These are phyloP conservation scores for Hippopotamyrus pictus DNA, from an alignment of 2,797 vertebrate genomes.

Conservation along the genomic window DNA sequence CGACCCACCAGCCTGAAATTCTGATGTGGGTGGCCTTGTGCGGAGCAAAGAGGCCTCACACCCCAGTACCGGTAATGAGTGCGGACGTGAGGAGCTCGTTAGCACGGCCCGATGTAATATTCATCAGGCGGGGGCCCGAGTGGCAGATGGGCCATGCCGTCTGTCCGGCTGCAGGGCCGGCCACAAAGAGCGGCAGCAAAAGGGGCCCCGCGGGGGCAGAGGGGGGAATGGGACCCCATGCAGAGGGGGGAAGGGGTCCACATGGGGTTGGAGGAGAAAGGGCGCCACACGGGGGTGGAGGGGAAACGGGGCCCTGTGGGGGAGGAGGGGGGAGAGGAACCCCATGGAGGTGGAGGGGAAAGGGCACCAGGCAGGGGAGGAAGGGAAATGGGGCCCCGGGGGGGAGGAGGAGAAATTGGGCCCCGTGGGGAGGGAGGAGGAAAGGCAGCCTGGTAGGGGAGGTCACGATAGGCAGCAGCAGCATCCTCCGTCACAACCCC, in stretches of 20 bases:
- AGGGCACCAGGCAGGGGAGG: accelerated
- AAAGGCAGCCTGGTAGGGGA: background rate
- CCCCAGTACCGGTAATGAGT: background rate
- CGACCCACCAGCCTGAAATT: background rate
- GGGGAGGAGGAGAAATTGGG: background rate
- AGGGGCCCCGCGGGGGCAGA: background rate
- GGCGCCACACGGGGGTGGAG: background rate
- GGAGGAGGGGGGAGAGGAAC: background rate
- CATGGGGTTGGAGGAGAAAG: background rate
- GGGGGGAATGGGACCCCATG: too few relatives aligned
- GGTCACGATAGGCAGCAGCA: background rate
- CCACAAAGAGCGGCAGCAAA: background rate
- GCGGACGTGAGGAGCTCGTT: background rate
- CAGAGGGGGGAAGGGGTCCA: background rate
- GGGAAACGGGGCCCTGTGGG: background rate
- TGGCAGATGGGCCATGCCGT: background rate
- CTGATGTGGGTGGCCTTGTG: background rate
- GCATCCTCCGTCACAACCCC: background rate
- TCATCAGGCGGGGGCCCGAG: background rate
- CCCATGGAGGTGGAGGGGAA: background rate
- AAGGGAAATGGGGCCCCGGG: too few relatives aligned
- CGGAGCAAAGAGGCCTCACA: background rate
- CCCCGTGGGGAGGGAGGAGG: background rate
- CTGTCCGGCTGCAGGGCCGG: background rate
- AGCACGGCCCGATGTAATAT: background rate